Evolutionary conservation across 2,113 vertebrate species (phyloP), one percentile per base, ranked within the genome.

Genomic region (Crotalus helleri): DNA sequence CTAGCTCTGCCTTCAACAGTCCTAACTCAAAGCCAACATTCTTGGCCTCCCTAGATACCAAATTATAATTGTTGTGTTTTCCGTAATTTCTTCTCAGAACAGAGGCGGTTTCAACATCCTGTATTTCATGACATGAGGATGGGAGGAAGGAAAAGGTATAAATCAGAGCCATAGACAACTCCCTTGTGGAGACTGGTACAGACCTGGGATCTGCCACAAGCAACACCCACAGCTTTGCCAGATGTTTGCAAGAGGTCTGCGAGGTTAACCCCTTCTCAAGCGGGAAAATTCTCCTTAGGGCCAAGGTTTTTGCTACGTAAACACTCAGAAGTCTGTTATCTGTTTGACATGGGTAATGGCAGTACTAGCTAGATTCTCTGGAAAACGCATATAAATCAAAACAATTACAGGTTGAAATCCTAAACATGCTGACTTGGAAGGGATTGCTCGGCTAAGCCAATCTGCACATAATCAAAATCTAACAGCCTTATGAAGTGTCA

Each of bases 101-200:
- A 97, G 95, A 98, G 97, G 29, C 1, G 3, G 97, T 98, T 98
- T 98, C 98, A 97, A 98, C 98, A 98, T 98, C 98, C 96, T 98
- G 93, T 98, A 97, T 98, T 98, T 98, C 98, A 95, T 98, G 98
- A 99, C 98, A 98, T 97, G 21, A 7, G 97, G 97, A 94, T 81
- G 39, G 85, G 85, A 59, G 91, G 81, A 15, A 23, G 87, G 53
- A 97, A 97, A 94, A 94, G 95, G 97, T 97, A 98, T 99, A 99
- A 99, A 99, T 99, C 99, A 99, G 92, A 54, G 95, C 97, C 96
- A 95, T 97, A 15, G 98, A 98, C 98, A 98, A 98, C 98, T 98
- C 98, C 98, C 98, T 98, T 98, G 98, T 94, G 98, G 98, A 97
- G 98, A 96, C 98, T 99, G 98, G 99, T 99, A 99, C 98, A 97